phyloP scores from a whole-genome alignment of 1,140 invertebrate genomes.

The Pentalonia nigronervosa region DNA sequence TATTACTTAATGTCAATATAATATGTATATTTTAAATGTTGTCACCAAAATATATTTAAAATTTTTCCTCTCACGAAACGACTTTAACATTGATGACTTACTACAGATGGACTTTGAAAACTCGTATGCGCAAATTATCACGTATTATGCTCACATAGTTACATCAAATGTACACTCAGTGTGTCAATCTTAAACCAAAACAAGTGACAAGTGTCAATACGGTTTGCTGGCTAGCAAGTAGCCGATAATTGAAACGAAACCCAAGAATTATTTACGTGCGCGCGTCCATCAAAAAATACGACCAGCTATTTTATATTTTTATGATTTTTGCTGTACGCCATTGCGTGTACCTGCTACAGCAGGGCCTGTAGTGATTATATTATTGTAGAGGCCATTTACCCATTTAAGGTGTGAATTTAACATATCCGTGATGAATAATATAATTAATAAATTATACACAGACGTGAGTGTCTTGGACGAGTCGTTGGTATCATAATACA shows the following conservation, averaged over 20 bases:
- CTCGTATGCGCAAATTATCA: not conserved
- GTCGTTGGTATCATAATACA: not conserved
- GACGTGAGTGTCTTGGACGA: not conserved
- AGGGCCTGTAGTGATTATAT: not conserved
- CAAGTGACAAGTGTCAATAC: not conserved
- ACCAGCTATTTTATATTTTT: not conserved
- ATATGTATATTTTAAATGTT: too few species aligned
- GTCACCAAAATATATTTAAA: too few species aligned
- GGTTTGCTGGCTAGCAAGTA: not conserved
- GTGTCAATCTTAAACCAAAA: not conserved
- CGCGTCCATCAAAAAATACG: not conserved
- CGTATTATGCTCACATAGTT: not conserved
- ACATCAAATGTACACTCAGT: not conserved
- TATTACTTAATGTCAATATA: too few species aligned
- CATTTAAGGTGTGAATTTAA: not conserved
- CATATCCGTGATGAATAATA: not conserved
- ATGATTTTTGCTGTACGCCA: not conserved
- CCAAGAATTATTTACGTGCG: not conserved
- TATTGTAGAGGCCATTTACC: not conserved
- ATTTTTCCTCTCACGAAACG: too few species aligned
- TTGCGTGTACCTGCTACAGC: not conserved
- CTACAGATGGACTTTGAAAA: not conserved
- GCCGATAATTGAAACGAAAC: not conserved
- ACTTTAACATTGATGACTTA: too few species aligned
- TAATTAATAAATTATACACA: not conserved